Evolutionary conservation across 2,113 vertebrate species (phyloP).

Genomic region (Setophaga kirtlandii): DNA sequence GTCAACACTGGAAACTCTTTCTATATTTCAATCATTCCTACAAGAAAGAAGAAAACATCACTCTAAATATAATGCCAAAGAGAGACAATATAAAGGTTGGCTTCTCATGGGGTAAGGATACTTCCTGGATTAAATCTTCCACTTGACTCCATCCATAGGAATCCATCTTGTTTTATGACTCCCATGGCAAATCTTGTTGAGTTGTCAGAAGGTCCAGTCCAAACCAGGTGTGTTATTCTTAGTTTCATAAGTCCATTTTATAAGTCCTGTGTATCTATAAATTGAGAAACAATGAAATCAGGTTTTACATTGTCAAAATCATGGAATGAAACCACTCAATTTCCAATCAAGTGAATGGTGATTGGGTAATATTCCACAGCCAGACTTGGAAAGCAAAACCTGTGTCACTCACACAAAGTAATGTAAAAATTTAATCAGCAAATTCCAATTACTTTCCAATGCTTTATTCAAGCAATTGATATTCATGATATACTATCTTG

Average conservation of each 20-base stretch:
- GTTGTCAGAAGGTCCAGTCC: background rate
- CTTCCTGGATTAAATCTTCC: background rate
- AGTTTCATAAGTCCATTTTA: background rate
- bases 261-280: background rate
- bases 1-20: background rate
- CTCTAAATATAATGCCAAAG: background rate
- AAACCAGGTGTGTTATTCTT: background rate
- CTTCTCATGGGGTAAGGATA: background rate
- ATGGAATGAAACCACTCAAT: background rate
- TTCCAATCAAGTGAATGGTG: background rate
- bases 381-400: background rate
- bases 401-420: background rate
- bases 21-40: background rate
- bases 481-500: background rate
- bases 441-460: background rate
- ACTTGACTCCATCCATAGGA: background rate
- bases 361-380: background rate
- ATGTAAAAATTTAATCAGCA: background rate
- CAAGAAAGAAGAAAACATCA: background rate
- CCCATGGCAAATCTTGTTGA: background rate
- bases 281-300: background rate
- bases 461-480: background rate
- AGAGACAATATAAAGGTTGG: accelerated
- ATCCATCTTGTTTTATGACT: background rate
- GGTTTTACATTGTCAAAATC: background rate